Conservation (phyloP, 2,888 invertebrate genomes). For the Lamproptera curius region DNA sequence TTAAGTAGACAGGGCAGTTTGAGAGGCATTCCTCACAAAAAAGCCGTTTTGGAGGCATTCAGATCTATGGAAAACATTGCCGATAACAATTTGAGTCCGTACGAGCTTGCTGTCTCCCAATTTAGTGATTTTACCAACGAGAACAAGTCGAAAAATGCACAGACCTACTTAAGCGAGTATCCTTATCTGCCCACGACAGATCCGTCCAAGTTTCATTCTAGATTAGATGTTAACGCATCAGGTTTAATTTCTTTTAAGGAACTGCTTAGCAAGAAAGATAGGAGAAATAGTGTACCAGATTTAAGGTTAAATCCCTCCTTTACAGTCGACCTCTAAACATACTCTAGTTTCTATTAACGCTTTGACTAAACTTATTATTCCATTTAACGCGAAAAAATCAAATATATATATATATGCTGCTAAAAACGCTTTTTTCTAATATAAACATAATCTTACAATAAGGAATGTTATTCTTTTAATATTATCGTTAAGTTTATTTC, state of each 20-base stretch:
- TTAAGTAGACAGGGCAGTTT: conserved; percentile 70
- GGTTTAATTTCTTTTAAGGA: conserved; percentile 70
- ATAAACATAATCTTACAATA: conserved; percentile 1
- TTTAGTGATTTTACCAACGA: conserved; percentile 55
- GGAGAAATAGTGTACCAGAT: conserved; percentile 71
- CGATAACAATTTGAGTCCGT: conserved; percentile 54
- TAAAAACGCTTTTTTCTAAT: conserved; percentile 29
- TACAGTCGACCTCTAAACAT: conserved; percentile 49
- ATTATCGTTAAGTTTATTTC: conserved; percentile 7
- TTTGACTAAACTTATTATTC: neutral
- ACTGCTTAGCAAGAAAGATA: conserved; percentile 46
- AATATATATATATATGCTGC: neutral
- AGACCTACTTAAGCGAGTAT: conserved; percentile 68
- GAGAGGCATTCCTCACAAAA: conserved; percentile 73
- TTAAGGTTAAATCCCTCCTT: conserved; percentile 61
- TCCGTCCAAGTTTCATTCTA: conserved; percentile 67
- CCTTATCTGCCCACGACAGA: conserved; percentile 72
- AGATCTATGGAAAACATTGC: conserved; percentile 71
- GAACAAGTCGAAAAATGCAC: conserved; percentile 53
- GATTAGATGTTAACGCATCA: conserved; percentile 61
- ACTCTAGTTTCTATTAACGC: neutral
- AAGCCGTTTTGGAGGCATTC: conserved; percentile 72
- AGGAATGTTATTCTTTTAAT: conserved; percentile 20
- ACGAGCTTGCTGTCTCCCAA: conserved; percentile 58
- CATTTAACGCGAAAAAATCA: neutral